These are phyloP conservation scores for Phyllostomus hastatus DNA, from an alignment of 2,113 vertebrate genomes.

Conservation along the genomic window DNA sequence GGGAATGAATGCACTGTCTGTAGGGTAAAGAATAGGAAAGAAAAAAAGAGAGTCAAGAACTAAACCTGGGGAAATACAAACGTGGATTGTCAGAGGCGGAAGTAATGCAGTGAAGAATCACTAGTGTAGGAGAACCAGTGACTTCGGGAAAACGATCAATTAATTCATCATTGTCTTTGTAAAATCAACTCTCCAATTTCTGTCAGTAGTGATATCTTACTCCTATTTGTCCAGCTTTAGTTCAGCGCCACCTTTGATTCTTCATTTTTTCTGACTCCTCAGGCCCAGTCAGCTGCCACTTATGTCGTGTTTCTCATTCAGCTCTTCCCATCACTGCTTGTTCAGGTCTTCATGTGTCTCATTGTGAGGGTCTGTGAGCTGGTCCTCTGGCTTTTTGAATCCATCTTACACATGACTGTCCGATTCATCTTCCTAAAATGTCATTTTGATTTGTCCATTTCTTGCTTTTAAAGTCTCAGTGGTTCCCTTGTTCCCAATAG, in stretches of 20 bases:
- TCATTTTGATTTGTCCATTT: not conserved
- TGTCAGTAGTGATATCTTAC: not conserved
- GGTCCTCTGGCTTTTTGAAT: not conserved
- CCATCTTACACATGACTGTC: not conserved
- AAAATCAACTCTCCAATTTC: not conserved
- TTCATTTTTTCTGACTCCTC: not conserved
- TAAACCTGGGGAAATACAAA: not conserved
- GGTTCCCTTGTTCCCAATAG: not conserved
- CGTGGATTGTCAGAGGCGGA: not conserved
- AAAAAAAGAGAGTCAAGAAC: not conserved
- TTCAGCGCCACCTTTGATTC: not conserved
- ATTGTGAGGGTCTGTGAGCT: not conserved
- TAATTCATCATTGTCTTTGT: not conserved
- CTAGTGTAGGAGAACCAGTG: not conserved
- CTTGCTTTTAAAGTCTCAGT: not conserved
- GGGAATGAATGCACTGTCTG: not conserved
- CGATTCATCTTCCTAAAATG: not conserved
- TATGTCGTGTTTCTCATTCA: not conserved
- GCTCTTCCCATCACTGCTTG: not conserved
- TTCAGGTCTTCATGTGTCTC: not conserved
- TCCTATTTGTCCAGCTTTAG: not conserved
- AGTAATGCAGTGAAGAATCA: not conserved
- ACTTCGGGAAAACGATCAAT: not conserved
- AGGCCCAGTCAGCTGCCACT: not conserved
- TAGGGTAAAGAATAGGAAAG: not conserved